Evolutionary conservation across 2,888 invertebrate genomes (phyloP).

Genomic region (Limnephilus auricula): DNA sequence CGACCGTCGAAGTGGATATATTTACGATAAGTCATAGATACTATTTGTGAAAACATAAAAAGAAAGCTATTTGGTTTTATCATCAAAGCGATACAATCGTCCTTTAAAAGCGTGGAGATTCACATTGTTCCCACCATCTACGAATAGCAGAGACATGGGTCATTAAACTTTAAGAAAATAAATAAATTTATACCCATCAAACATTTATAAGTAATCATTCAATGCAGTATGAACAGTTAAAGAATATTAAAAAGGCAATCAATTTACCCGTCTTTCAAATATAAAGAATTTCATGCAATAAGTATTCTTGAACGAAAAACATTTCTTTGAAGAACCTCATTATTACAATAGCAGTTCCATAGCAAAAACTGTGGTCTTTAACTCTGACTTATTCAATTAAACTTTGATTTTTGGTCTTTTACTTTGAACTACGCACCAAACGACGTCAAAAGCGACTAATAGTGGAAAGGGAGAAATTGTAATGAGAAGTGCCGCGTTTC

Average conservation of each 20-base stretch:
- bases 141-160: too few species aligned
- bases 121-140: too few species aligned
- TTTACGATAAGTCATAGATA: too few species aligned
- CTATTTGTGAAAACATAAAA: too few species aligned
- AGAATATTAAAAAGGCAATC: background rate
- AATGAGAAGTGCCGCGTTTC: background rate
- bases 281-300: background rate
- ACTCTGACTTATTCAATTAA: conserved; percentile 2
- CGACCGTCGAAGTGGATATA: too few species aligned
- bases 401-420: background rate
- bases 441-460: background rate
- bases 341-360: background rate
- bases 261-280: background rate
- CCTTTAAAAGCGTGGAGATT: too few species aligned
- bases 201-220: background rate
- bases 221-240: background rate
- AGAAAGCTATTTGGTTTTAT: too few species aligned
- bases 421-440: background rate
- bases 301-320: background rate
- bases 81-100: too few species aligned
- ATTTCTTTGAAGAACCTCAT: background rate
- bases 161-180: background rate
- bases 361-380: background rate
- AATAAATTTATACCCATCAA: background rate
- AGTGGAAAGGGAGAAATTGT: background rate